These are phyloP conservation scores for Cryptoprocta ferox DNA, from an alignment of 2,797 vertebrate genomes.

Conservation along the genomic window DNA sequence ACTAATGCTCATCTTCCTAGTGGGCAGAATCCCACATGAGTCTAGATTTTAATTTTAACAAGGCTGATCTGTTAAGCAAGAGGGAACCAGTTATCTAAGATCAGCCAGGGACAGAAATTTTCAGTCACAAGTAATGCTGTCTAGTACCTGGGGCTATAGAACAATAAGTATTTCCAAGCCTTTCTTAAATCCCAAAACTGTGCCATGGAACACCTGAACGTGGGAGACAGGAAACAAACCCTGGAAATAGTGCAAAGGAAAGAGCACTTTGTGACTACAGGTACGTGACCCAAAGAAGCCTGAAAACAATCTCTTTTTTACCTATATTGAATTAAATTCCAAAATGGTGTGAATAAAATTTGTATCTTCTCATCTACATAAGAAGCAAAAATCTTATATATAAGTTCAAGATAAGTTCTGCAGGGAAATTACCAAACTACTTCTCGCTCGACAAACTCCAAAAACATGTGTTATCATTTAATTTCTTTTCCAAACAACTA, in stretches of 20 bases:
- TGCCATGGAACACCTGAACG: constrained; percentile 5
- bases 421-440: constrained; percentile 30
- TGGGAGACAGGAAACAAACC: not conserved
- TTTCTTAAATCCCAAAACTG: constrained; percentile 11
- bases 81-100: not conserved
- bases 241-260: not conserved
- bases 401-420: not conserved
- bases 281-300: not conserved
- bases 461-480: not conserved
- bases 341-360: not conserved
- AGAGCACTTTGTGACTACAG: not conserved
- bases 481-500: constrained; percentile 33
- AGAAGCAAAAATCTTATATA: not conserved
- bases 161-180: not conserved
- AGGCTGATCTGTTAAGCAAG: not conserved
- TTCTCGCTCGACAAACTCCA: not conserved
- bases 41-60: constrained; percentile 52
- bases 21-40: not conserved
- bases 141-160: not conserved
- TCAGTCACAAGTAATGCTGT: not conserved
- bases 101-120: not conserved
- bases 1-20: constrained; percentile 47
- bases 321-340: not conserved
- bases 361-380: constrained; percentile 6
- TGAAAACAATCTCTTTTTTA: constrained; percentile 36